phyloP scores from a whole-genome alignment of 2,113 vertebrate genomes.

The Mesoclemmys tuberculata region DNA sequence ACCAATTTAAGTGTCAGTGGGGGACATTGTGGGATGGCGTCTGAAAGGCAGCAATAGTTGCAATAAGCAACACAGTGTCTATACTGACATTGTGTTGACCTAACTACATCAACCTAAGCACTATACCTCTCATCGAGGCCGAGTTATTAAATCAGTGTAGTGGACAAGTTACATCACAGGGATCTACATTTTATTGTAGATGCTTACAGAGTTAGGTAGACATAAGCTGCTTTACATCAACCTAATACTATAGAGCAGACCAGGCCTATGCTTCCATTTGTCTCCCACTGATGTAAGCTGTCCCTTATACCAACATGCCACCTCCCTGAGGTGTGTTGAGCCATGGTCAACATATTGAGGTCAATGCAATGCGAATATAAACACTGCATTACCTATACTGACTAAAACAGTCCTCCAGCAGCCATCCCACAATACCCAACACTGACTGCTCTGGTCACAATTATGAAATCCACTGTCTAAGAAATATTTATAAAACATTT shows the following conservation, averaged over 20 bases:
- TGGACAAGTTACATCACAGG: background rate
- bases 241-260: background rate
- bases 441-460: background rate
- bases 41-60: background rate
- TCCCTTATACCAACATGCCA: background rate
- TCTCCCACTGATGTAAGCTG: background rate
- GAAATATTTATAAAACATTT: no score
- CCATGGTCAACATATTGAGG: background rate
- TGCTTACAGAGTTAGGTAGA: no score
- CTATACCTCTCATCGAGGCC: background rate
- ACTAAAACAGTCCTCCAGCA: background rate
- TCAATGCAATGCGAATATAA: background rate
- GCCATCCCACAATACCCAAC: background rate
- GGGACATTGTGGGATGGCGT: background rate
- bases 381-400: background rate
- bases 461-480: background rate
- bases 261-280: background rate
- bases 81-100: background rate
- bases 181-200: no score
- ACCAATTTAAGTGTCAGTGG: background rate
- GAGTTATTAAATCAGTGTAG: background rate
- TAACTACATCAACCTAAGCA: background rate
- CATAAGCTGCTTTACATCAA: background rate
- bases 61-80: background rate
- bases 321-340: background rate